A percentile compares a stretch with the other conserved stretches of the same genome.
Evolutionary conservation across 2,113 vertebrate genomes (phyloP).

Genomic region (Peromyscus californicus): DNA sequence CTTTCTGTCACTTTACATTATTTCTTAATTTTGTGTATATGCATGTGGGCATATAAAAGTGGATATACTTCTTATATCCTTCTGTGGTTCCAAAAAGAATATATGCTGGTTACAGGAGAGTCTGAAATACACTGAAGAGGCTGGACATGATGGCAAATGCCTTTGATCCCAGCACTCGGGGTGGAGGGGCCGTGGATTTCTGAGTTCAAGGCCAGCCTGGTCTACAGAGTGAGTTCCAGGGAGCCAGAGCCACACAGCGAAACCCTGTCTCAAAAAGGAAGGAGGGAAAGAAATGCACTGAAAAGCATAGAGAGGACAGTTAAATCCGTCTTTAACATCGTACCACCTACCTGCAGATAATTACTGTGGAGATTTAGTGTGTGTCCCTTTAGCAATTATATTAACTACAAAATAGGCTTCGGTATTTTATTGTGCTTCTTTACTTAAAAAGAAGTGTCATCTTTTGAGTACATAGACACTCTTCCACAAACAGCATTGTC

Average conservation of each 20-base stretch:
- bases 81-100: conserved; percentile 25
- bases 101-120: not conserved
- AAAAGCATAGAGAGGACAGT: conserved; percentile 32
- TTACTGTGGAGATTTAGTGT: conserved; percentile 9
- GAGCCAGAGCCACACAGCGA: not conserved
- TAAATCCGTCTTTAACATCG: conserved; percentile 44
- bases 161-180: not conserved
- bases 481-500: not conserved
- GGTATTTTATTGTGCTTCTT: not conserved
- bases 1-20: conserved; percentile 7
- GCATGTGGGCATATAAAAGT: not conserved
- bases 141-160: not conserved
- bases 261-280: not conserved
- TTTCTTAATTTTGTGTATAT: not conserved
- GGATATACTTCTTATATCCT: not conserved
- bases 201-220: not conserved
- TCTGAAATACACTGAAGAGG: conserved; percentile 26
- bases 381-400: conserved; percentile 10
- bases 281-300: not conserved
- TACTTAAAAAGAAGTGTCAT: conserved; percentile 27
- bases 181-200: not conserved
- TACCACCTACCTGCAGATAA: not conserved
- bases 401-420: not conserved
- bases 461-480: not conserved
- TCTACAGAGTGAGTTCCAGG: not conserved